Evolutionary conservation across 2,113 vertebrate species (phyloP).

Genomic region (Castor canadensis): DNA sequence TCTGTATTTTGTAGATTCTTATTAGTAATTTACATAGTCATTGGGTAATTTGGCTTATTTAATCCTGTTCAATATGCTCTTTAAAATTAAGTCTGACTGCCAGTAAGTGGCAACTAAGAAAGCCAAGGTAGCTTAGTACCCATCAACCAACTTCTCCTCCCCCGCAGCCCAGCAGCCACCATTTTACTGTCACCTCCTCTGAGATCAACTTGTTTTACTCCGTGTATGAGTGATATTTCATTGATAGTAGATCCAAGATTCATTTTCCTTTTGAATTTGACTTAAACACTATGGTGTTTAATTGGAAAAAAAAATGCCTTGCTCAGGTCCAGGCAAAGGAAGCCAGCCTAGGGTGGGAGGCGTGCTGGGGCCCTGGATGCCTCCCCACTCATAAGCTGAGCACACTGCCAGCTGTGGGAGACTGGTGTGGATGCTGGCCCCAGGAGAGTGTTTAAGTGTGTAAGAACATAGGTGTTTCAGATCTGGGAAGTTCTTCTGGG

Average conservation of each 20-base stretch:
- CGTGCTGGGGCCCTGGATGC: not conserved
- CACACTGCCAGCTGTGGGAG: constrained; percentile 70
- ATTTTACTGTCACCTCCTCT: too few relatives aligned
- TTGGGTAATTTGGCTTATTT: constrained; percentile 13
- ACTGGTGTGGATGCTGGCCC: constrained; percentile 45
- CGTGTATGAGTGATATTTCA: not conserved
- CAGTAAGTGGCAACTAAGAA: constrained; percentile 39
- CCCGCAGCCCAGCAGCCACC: too few relatives aligned
- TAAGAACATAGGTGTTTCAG: constrained; percentile 25
- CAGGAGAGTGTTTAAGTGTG: constrained; percentile 63
- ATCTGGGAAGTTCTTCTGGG: not conserved
- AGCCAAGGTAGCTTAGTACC: not conserved
- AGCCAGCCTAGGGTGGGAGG: constrained; percentile 71
- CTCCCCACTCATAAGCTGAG: not conserved
- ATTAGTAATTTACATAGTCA: not conserved
- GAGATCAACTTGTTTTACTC: too few relatives aligned
- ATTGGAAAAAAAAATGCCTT: constrained; percentile 65
- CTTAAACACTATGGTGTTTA: constrained; percentile 75
- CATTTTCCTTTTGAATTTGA: constrained; percentile 79
- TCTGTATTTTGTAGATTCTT: not conserved
- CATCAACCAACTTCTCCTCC: too few relatives aligned
- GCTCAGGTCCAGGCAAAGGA: constrained; percentile 49
- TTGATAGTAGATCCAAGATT: constrained; percentile 64
- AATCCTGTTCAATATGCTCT: not conserved
- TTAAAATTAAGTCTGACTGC: constrained; percentile 16